Base-by-base conservation (phyloP, 2,113 vertebrate species). In the Thunnus thynnus region DNA sequence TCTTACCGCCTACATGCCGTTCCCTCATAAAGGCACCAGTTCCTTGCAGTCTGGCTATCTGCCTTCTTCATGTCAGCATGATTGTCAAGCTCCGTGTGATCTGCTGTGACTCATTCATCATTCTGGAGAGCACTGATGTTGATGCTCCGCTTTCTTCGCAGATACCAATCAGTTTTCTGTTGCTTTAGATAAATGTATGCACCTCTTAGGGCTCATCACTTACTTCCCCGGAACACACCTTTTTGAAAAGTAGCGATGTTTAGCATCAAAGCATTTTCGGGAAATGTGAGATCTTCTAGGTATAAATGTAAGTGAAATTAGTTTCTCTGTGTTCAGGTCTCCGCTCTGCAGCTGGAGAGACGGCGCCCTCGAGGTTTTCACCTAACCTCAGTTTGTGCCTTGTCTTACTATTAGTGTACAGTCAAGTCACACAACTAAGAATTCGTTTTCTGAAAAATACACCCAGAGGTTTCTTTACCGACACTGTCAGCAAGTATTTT, bases 21-120 rank as follows among this genome's bases (percentile, higher is more conserved):
- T 88, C 88, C 86, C 68, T 85, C 91, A 89, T 83, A 80, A 91
- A 92, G 83, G 70, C 86, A 73, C 57, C 52, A 4, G 66, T 91
- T 92, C 87, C 93, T 86, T 92, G 74, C 71, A 82, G 87, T 91
- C 88, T 91, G 92, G 87, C 91, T 92, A 81, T 88, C 83, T 89
- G 88, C 88, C 92, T 90, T 89, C 89, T 92, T 86, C 74, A 54
- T 93, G 91, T 93, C 91, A 91, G 80, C 83, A 48, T 54, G 87
- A 80, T 91, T 87, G 90, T 92, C 87, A 77, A 87, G 84, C 87
- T 86, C 85, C 74, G 88, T 90, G 90, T 91, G 88, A 92, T 92
- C 88, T 86, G 70, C 84, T 75, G 69, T 89, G 93, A 94, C 92
- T 90, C 87, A 91, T 90, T 92, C 83, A 89, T 91, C 78, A 36